Evolutionary conservation across 1,140 invertebrate genomes (phyloP).

Genomic region (Centruroides vittatus): DNA sequence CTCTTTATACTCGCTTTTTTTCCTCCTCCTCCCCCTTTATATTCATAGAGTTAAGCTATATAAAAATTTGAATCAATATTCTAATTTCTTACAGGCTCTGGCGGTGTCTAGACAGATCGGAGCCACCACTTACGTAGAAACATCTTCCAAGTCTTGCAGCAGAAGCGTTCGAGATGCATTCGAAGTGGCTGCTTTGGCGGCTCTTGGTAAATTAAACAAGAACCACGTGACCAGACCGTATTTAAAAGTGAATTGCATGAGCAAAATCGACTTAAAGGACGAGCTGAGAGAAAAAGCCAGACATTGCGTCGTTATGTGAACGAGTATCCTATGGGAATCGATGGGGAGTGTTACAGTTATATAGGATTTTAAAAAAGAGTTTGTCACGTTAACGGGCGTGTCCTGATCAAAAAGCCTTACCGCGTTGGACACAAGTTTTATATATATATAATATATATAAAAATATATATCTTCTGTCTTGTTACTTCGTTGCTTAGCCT

Average conservation of each 20-base stretch:
- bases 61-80: too few relatives aligned
- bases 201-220: conserved; percentile 44
- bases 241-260: not conserved
- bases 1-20: too few relatives aligned
- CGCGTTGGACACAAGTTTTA: too few relatives aligned
- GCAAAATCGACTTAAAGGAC: conserved; percentile 7
- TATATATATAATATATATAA: too few relatives aligned
- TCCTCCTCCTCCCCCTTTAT: too few relatives aligned
- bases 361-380: too few relatives aligned
- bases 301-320: conserved; percentile 12
- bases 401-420: too few relatives aligned
- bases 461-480: too few relatives aligned
- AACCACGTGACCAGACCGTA: conserved; percentile 25
- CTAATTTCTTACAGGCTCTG: conserved; percentile 29
- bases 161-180: conserved; percentile 46
- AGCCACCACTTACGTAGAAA: conserved; percentile 50
- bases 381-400: too few relatives aligned
- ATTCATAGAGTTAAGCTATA: not conserved
- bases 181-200: conserved; percentile 46
- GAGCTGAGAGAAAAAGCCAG: conserved; percentile 7
- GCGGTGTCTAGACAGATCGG: conserved; percentile 42
- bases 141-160: conserved; percentile 40
- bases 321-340: too few relatives aligned
- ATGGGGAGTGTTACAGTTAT: too few relatives aligned
- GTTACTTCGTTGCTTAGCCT: too few relatives aligned